phyloP scores from a whole-genome alignment of 2,888 invertebrate species.

The Erpobdella octoculata region DNA sequence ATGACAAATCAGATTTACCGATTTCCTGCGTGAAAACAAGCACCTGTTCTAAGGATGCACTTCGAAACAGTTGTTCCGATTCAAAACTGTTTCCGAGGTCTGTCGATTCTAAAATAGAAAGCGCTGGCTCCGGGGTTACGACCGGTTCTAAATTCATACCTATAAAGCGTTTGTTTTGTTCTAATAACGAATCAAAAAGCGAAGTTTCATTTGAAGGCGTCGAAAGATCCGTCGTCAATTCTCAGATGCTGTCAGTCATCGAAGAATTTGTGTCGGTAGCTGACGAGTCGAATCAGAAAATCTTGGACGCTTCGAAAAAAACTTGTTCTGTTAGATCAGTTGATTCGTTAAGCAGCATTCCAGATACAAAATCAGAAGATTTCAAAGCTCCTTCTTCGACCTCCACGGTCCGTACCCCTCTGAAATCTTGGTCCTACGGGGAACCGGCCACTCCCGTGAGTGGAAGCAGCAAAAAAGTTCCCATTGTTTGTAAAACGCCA shows the following conservation, averaged over 20 bases:
- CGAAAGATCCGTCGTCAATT: not conserved
- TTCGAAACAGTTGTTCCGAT: not conserved
- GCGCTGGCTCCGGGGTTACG: not conserved
- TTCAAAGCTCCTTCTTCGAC: not conserved
- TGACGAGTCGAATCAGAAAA: not conserved
- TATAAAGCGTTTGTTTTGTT: too few relatives aligned
- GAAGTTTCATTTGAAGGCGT: too few relatives aligned
- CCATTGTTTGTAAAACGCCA: not conserved
- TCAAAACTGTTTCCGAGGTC: not conserved
- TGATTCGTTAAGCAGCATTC: too few relatives aligned
- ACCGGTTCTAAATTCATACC: too few relatives aligned
- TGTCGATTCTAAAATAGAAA: not conserved
- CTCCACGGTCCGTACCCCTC: not conserved
- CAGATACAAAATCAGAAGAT: not conserved
- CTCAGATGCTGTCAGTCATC: not conserved
- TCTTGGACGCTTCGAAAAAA: not conserved
- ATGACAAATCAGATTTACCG: too few relatives aligned
- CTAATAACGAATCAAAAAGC: too few relatives aligned
- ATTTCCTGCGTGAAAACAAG: too few relatives aligned
- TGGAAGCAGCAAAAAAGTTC: not conserved
- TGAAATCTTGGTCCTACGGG: not conserved
- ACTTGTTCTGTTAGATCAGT: too few relatives aligned
- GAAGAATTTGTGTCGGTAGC: not conserved
- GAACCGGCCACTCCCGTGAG: not conserved
- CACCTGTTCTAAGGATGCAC: not conserved